Evolutionary conservation across 1,140 invertebrate genomes (phyloP), one percentile per base, ranked within the genome.

Genomic region (Apis florea): DNA sequence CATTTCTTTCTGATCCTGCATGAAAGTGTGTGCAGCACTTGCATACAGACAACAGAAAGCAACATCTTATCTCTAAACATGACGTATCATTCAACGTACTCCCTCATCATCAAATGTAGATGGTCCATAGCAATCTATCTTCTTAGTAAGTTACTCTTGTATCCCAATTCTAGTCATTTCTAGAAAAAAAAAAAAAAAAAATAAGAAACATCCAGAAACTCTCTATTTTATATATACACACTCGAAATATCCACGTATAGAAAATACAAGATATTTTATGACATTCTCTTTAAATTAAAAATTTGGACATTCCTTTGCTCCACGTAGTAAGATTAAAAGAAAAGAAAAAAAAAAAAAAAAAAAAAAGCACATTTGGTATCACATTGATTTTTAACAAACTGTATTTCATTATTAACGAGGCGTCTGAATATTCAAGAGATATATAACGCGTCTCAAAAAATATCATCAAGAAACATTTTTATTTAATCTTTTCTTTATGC

Each of bases 1-100:
- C 26, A 17, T 0, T 75, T 68, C n/a, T 79, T 71, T 24, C 79
- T 67, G 79, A 15, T 17, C 12, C 78, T 85, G 66, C 66, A 74
- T 82, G 88, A 78, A 82, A 85, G 83, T 80, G 88, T 89, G 84
- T 89, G 88, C 89, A 85, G 85, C 85, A 88, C 79, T 83, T 81
- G 40, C 84, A 85, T 86, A 84, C 79, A 87, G 76, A 71, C 64
- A 80, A 82, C 79, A 73, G 74, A 77, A 80, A 78, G 54, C 21
- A 66, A 83, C 67, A 69, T 75, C 71, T 76, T 76, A 70, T 83
- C 86, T 69, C 67, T 53, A 77, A 82, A 70, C 59, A 73, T 76
- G 56, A 85, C 74, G 56, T 72, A 75, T 73, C 80, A 40, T 40
- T 5, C 31, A 40, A 83, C 67, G 79, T 86, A 76, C 79, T 82